Percentiles rank a stretch among this genome's conserved stretches.
phyloP scores from a whole-genome alignment of 2,113 vertebrate species.

The Macaca nemestrina region DNA sequence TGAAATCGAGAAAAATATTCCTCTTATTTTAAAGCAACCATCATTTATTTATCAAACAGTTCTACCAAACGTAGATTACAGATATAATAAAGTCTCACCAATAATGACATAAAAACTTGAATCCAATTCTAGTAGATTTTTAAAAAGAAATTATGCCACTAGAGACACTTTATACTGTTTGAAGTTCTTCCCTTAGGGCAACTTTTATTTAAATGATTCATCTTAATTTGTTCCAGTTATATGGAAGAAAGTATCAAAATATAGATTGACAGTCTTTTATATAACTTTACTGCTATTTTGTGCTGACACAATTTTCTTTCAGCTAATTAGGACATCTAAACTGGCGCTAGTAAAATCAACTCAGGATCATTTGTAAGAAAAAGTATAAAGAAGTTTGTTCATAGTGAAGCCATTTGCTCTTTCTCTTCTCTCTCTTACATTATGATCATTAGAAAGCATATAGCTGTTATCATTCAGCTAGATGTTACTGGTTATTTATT shows the following conservation, averaged over 20 bases:
- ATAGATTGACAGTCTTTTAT: background rate
- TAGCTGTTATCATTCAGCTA: background rate
- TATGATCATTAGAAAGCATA: background rate
- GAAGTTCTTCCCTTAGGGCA: background rate
- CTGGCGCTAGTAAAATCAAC: background rate
- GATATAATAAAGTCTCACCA: background rate
- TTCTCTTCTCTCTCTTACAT: background rate
- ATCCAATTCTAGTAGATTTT: background rate
- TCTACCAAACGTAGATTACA: background rate
- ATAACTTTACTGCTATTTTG: constrained; percentile 7
- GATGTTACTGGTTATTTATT: background rate
- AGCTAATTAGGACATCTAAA: constrained; percentile 32
- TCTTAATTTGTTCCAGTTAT: background rate
- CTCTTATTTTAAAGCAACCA: constrained; percentile 39
- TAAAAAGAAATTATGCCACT: background rate
- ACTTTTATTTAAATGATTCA: constrained; percentile 44
- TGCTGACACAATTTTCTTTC: constrained; percentile 5
- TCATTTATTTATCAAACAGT: background rate
- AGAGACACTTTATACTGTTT: background rate
- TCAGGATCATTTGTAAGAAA: background rate
- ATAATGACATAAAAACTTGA: constrained; percentile 23
- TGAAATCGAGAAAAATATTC: background rate
- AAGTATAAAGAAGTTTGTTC: background rate
- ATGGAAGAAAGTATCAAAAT: constrained; percentile 30
- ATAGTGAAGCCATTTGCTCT: background rate